Conservation (phyloP, 1,140 invertebrate species). For the Cyclargus thomasi region DNA sequence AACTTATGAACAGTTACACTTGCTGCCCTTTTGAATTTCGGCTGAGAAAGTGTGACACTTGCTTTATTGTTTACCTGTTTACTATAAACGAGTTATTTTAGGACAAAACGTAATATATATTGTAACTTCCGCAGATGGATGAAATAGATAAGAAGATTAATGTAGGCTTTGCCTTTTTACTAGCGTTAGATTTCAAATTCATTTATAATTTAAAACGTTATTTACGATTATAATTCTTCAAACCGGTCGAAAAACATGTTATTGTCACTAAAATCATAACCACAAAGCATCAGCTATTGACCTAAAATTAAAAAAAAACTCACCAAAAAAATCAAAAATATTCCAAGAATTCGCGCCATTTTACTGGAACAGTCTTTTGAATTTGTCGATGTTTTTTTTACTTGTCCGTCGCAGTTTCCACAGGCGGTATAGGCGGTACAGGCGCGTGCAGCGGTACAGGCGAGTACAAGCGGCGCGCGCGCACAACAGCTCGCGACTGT, state of each 20-base stretch:
- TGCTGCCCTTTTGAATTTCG: no score
- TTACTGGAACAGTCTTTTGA: slow-evolving; percentile 33
- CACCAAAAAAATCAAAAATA: slow-evolving; percentile 38
- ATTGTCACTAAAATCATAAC: neutral
- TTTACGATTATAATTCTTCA: neutral
- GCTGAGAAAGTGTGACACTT: no score
- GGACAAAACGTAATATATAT: no score
- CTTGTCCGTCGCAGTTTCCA: slow-evolving; percentile 36
- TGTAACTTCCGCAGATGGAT: no score
- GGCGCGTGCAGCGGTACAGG: slow-evolving; percentile 33
- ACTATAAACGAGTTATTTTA: no score
- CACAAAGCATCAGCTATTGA: neutral
- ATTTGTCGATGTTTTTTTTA: slow-evolving; percentile 22
- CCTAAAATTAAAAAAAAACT: slow-evolving; percentile 25
- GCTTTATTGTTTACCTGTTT: no score
- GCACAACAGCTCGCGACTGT: slow-evolving; percentile 43
- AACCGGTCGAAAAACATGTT: neutral
- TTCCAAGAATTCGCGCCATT: slow-evolving; percentile 29
- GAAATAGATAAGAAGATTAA: no score
- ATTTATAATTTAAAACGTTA: no score
- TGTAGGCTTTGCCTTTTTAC: no score
- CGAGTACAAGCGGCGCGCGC: slow-evolving; percentile 34
- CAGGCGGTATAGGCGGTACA: slow-evolving; percentile 40
- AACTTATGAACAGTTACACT: no score
- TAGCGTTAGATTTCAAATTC: no score